A percentile compares a stretch with the other conserved stretches of the same genome.
Conservation (phyloP, 92 coral and sea anemone genomes). For the Umimayanthus kanabou region DNA sequence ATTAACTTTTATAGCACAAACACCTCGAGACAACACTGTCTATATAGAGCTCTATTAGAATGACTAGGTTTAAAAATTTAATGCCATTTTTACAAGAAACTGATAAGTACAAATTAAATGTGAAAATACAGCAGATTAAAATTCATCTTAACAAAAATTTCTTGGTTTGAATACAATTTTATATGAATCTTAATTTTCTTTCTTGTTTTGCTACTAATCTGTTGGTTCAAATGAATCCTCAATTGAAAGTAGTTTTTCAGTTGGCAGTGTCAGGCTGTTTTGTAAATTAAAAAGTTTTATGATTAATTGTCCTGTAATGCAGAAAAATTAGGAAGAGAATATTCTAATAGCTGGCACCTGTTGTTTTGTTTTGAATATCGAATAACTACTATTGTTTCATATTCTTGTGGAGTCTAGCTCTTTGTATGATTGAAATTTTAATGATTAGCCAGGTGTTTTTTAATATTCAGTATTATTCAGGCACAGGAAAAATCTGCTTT, state of each 20-base stretch:
- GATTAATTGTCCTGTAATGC: not conserved
- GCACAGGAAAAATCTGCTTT: conserved; percentile 27
- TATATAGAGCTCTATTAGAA: too few relatives aligned
- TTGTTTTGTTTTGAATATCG: not conserved
- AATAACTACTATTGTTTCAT: not conserved
- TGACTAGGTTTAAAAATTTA: too few relatives aligned
- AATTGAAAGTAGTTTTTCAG: not conserved
- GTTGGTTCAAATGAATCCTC: not conserved
- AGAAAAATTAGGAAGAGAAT: not conserved
- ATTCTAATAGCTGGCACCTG: conserved; percentile 9
- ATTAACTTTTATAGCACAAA: not conserved
- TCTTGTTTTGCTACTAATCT: too few relatives aligned
- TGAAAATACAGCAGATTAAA: not conserved
- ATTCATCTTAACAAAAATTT: too few relatives aligned
- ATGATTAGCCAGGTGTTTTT: conserved; percentile 32
- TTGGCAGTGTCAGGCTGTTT: not conserved
- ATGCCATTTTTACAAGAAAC: not conserved
- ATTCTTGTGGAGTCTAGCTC: not conserved
- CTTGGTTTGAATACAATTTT: too few relatives aligned
- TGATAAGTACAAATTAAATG: not conserved
- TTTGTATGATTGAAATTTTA: not conserved
- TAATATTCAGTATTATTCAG: not conserved
- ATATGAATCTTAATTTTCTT: too few relatives aligned
- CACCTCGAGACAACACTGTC: not conserved
- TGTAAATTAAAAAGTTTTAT: not conserved